These are phyloP conservation scores for Anthoscopus minutus DNA, from an alignment of 2,113 vertebrate species.

Conservation along the genomic window DNA sequence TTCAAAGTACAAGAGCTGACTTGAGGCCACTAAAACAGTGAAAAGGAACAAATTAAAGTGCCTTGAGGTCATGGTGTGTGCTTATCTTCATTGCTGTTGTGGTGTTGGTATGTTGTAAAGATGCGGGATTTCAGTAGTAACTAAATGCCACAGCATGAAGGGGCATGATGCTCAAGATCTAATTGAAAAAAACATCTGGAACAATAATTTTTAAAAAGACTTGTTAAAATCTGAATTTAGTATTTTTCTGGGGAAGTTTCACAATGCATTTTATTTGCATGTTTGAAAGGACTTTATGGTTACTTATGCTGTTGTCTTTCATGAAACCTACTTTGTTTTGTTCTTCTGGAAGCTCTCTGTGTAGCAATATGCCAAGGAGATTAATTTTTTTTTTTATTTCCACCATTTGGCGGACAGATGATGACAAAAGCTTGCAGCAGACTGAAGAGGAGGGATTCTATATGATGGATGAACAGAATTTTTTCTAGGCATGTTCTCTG, in stretches of 20 bases:
- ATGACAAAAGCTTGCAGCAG: background rate
- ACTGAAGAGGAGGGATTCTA: background rate
- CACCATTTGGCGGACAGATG: background rate
- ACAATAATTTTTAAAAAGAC: background rate
- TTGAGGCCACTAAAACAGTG: background rate
- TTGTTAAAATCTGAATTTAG: background rate
- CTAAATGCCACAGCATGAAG: background rate
- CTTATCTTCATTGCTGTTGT: background rate
- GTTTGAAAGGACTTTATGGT: background rate
- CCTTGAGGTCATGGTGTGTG: background rate
- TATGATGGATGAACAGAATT: background rate
- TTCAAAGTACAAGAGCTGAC: background rate
- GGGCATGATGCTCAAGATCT: background rate
- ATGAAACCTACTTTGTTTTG: background rate
- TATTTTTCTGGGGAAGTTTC: background rate
- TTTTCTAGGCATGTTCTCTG: background rate
- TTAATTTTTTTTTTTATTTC: background rate
- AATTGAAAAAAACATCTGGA: background rate
- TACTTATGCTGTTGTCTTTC: background rate
- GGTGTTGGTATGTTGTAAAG: background rate
- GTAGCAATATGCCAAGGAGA: fast-evolving
- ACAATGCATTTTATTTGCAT: background rate
- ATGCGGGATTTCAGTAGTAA: background rate
- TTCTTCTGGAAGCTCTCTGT: background rate
- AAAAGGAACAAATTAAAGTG: background rate